Conservation (phyloP, 2,888 invertebrate genomes). For the Luffia ferchaultella region DNA sequence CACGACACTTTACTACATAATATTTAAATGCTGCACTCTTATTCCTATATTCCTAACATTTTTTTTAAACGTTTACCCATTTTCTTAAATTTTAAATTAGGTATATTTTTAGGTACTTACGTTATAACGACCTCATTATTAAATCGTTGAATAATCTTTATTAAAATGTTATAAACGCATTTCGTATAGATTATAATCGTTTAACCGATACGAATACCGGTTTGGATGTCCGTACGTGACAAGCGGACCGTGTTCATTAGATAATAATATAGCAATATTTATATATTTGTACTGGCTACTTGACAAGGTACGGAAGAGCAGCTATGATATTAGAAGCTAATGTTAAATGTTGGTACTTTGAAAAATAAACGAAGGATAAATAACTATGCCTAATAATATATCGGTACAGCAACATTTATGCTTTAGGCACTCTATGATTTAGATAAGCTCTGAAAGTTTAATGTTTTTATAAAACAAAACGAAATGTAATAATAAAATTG, state of each 20-base stretch:
- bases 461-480: no score
- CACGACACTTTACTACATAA: no score
- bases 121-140: background rate
- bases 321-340: background rate
- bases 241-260: background rate
- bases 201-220: background rate
- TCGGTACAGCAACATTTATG: no score
- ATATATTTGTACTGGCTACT: background rate
- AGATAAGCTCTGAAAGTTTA: no score
- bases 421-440: no score
- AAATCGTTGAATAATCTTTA: constrained; percentile 3
- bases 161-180: constrained; percentile 11
- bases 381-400: no score
- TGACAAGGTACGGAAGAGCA: background rate
- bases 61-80: background rate
- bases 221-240: background rate
- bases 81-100: no score
- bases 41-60: background rate
- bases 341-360: background rate
- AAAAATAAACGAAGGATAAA: no score
- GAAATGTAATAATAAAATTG: no score
- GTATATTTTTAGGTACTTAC: no score
- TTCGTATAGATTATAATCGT: background rate
- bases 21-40: background rate
- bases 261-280: background rate